Evolutionary conservation across 2,797 vertebrate species (phyloP), one percentile per base, ranked within the genome.

Genomic region (Siniperca undulata): DNA sequence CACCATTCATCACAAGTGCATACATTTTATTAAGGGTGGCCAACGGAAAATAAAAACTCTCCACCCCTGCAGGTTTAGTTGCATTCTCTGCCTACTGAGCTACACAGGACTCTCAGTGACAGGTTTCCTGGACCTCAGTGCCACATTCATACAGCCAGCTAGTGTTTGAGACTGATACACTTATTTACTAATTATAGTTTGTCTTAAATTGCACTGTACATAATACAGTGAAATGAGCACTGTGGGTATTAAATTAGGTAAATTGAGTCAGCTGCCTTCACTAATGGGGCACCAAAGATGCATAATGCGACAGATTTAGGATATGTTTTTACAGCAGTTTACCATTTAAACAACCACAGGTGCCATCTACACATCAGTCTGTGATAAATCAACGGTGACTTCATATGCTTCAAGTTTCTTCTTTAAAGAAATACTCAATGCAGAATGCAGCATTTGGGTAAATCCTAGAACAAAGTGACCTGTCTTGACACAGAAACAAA

Each of bases 1-100:
- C 69, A 73, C 84, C 81, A 86, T 90, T 91, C 46, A 80, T 84
- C 77, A 86, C 20, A 8, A 80, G 83, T 46, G 82, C 87, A 84
- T 89, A 73, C 27, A 85, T 86, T 91, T 85, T 60, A 82, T 74
- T 81, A 48, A 66, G 58, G 85, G 52, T 78, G 80, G 61, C 65
- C 80, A 17, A 55, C 3, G 8, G 89, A 77, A 70, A 84, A 88
- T 85, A 79, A 77, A 78, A 87, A 73, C 19, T 78, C 77, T 30
- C 22, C 64, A 40, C 34, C 34, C 27, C 27, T 7, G 76, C 44
- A 70, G 70, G 30, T 78, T 74, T 19, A 22, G 68, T 34, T 74
- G 42, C 59, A n/a, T 66, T 55, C 17, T 64, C 64, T 64, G 60
- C 27, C 40, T 61, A 0, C 48, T 58, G 62, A 70, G 62, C 69